Base-by-base conservation (phyloP, 2,888 invertebrate species). In the Lithophane semibrunnea region DNA sequence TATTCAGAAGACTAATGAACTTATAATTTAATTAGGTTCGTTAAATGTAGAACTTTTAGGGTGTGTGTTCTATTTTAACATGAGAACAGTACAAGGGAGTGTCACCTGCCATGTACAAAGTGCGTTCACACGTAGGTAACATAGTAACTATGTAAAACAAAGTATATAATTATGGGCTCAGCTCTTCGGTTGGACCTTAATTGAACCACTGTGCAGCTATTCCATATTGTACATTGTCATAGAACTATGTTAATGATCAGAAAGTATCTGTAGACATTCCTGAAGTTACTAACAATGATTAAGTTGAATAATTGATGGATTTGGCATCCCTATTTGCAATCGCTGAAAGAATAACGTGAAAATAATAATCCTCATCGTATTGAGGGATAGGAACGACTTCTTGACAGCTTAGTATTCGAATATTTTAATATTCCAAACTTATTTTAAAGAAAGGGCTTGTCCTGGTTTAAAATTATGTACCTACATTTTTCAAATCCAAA, bases 41-140 rank as follows among this genome's bases (percentile, higher is more conserved):
- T 79, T 68, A 58, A 49, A 68, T 58, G 60, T 4, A 42, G 12
- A 56, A 74, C 1, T 42, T 73, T 64, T 68, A 24, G 73, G 82
- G 83, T 67, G 83, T 81, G 82, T 82, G 12, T 60, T 65, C 12
- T 75, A 63, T 12, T 29, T 29, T 47, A 52, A 18, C 42, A 58
- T 42, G 71, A 60, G 70, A 63, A 68, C 58, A 37, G 18, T 13
- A 7, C 13, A 12, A 12, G 67, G 82, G 83, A 70, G 83, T 85
- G 82, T 64, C 75, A 65, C 71, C 70, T 80, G 77, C 12, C 49
- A 71, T 85, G 58, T 73, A 29, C 13, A 67, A n/a, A 76, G 77
- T 60, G 8, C 71, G 58, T 77, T 85, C 82, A 70, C 83, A 77
- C 54, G 77, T 66, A 37, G 37, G 37, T 37, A 49, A 49, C 29